Conservation (phyloP, 2,113 vertebrate genomes). For the Dendropsophus ebraccatus region DNA sequence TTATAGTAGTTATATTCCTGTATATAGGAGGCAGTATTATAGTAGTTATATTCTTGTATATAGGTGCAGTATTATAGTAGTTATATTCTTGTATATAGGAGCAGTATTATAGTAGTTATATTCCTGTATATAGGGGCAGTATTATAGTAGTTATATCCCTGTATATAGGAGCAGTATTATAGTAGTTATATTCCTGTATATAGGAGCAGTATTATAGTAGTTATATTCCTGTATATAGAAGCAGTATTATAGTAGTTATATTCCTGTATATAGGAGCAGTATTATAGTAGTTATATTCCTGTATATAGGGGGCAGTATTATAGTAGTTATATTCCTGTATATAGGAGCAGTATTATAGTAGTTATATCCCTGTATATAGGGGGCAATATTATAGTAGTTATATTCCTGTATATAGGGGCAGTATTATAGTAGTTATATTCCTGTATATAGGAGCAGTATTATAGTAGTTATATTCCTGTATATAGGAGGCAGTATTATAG, state of each 20-base stretch:
- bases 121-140: neutral
- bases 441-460: no score
- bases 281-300: neutral
- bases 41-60: neutral
- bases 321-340: no score
- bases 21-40: neutral
- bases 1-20: neutral
- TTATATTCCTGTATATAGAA: neutral
- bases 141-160: neutral
- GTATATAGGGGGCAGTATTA: no score
- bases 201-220: conserved; percentile 1
- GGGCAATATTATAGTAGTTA: no score
- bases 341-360: no score
- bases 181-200: neutral
- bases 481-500: no score
- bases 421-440: no score
- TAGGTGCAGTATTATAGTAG: neutral
- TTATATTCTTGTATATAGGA: neutral
- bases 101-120: neutral
- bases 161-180: neutral
- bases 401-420: no score
- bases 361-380: no score
- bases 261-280: neutral
- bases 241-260: neutral
- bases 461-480: no score